Conservation (phyloP, 2,113 vertebrate species). For the Glareola pratincola region DNA sequence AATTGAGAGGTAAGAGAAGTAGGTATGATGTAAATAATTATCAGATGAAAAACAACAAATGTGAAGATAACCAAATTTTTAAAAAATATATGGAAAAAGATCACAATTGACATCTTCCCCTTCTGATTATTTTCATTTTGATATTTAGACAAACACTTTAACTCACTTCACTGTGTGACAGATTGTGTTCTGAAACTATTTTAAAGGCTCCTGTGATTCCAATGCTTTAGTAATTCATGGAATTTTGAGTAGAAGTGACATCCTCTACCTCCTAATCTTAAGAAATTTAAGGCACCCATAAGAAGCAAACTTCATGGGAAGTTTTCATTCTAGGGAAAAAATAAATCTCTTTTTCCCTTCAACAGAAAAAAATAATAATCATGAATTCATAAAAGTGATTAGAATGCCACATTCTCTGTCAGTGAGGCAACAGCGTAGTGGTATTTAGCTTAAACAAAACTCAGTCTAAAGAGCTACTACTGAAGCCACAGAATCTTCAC, state of each 20-base stretch:
- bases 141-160: conserved; percentile 10
- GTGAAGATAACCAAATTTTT: neutral
- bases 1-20: conserved; percentile 30
- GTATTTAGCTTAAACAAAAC: neutral
- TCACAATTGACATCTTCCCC: neutral
- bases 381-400: neutral
- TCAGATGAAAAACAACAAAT: neutral
- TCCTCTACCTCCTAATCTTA: neutral
- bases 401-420: conserved; percentile 62
- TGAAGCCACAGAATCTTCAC: neutral
- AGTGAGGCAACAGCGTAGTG: conserved; percentile 40
- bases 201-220: conserved; percentile 57
- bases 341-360: conserved; percentile 7
- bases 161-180: neutral
- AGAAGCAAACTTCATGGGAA: conserved; percentile 41
- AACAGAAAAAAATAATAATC: neutral
- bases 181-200: neutral
- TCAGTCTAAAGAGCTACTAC: neutral
- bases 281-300: conserved; percentile 61
- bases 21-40: neutral
- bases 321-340: conserved; percentile 39
- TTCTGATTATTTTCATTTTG: neutral
- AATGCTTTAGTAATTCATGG: neutral
- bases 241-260: neutral
- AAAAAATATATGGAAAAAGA: neutral